phyloP scores from a whole-genome alignment of 2,797 vertebrate species.

The Rhynchonycteris naso region DNA sequence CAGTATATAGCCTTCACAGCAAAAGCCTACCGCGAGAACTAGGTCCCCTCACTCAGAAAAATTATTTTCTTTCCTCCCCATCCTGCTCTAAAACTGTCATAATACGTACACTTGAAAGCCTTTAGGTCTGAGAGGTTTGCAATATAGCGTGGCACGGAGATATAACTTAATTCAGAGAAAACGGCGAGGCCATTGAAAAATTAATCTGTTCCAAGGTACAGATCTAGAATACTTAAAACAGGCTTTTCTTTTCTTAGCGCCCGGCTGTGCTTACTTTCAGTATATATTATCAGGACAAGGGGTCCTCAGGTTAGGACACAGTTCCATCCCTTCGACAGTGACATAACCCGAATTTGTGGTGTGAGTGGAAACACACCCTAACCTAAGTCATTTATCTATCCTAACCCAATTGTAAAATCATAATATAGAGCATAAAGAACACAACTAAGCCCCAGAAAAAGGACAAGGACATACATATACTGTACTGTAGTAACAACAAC shows the following conservation, averaged over 20 bases:
- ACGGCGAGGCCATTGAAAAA: constrained; percentile 45
- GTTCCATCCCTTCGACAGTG: no score
- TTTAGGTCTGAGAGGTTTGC: constrained; percentile 60
- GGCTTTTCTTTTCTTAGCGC: background rate
- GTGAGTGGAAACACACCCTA: no score
- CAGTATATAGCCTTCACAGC: constrained; percentile 40
- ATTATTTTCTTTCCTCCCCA: constrained; percentile 67
- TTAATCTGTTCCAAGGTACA: constrained; percentile 35
- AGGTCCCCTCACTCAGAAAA: constrained; percentile 66
- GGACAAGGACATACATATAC: no score
- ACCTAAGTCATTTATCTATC: no score
- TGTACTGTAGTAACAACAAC: no score
- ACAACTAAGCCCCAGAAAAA: no score
- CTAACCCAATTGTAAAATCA: no score
- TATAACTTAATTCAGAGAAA: constrained; percentile 62
- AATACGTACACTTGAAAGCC: constrained; percentile 72
- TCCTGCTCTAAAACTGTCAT: constrained; percentile 46
- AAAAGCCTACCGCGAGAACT: constrained; percentile 62
- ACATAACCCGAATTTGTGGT: no score
- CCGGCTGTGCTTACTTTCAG: background rate
- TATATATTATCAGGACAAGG: background rate
- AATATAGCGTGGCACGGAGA: constrained; percentile 52
- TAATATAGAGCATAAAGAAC: no score
- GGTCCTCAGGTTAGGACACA: no score
- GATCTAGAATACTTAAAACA: constrained; percentile 10